phyloP scores from a whole-genome alignment of 1,140 invertebrate species.

The Mercenaria mercenaria region DNA sequence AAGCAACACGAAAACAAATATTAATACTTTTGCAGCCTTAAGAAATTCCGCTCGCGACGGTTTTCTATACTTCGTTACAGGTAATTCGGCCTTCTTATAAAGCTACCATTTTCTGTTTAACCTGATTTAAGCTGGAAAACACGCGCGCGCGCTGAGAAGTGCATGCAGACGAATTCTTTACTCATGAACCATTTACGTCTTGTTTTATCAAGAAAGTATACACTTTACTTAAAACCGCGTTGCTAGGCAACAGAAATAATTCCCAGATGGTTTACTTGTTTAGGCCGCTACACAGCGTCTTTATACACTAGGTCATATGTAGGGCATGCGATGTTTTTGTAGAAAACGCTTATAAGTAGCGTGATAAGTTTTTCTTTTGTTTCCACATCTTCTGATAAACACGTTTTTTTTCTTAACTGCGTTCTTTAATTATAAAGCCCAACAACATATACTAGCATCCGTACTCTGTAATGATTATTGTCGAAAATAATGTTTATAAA shows the following conservation, averaged over 20 bases:
- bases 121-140: constrained; percentile 4
- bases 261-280: constrained; percentile 66
- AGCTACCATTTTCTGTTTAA: constrained; percentile 11
- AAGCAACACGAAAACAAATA: too few relatives aligned
- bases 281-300: constrained; percentile 51
- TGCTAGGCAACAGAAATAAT: constrained; percentile 61
- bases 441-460: too few relatives aligned
- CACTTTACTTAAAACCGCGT: constrained; percentile 59
- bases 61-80: background rate
- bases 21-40: too few relatives aligned
- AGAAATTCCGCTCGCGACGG: too few relatives aligned
- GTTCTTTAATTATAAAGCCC: background rate
- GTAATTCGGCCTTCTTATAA: background rate
- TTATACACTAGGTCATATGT: constrained; percentile 42
- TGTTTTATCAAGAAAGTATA: constrained; percentile 27
- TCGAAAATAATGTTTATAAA: too few relatives aligned
- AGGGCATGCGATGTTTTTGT: constrained; percentile 11
- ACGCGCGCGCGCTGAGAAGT: background rate
- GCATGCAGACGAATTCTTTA: constrained; percentile 22
- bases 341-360: background rate
- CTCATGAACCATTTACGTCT: constrained; percentile 58
- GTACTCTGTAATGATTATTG: too few relatives aligned
- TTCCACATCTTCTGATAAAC: too few relatives aligned
- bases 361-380: background rate
- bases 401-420: background rate